phyloP scores from a whole-genome alignment of 2,888 invertebrate species.

The Hyles lineata region DNA sequence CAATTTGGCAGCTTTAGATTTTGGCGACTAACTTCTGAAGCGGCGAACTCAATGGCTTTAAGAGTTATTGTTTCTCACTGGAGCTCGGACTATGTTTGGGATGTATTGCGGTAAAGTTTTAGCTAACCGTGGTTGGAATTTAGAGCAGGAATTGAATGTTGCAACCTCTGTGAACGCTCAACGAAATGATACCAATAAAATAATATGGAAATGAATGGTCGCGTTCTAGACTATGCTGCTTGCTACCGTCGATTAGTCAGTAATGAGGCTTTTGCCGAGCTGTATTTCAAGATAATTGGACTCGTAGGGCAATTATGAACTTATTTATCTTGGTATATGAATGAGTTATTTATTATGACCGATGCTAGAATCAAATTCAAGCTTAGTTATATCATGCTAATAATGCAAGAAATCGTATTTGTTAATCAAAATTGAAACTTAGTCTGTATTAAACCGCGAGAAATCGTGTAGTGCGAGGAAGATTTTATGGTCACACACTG shows the following conservation, averaged over 20 bases:
- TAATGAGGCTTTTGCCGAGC: constrained; percentile 7
- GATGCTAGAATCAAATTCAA: neutral
- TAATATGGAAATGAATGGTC: constrained; percentile 17
- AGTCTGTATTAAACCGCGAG: neutral
- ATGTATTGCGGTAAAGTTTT: neutral
- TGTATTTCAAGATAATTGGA: neutral
- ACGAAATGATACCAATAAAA: constrained; percentile 18
- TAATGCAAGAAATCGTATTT: neutral
- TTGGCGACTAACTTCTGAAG: neutral
- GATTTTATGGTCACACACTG: constrained; percentile 43
- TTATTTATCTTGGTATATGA: neutral
- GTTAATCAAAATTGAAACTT: neutral
- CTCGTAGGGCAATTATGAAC: neutral
- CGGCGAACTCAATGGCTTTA: neutral
- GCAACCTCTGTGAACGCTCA: constrained; percentile 12
- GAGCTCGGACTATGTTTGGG: neutral
- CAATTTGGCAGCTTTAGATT: neutral
- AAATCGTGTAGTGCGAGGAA: constrained; percentile 20
- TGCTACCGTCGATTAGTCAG: neutral
- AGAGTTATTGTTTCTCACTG: neutral
- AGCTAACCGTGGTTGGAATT: constrained; percentile 2
- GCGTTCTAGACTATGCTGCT: constrained; percentile 1
- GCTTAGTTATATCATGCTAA: neutral
- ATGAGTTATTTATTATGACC: neutral
- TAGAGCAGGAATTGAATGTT: constrained; percentile 21